These are phyloP conservation scores for Tachysurus fulvidraco DNA, from an alignment of 2,113 vertebrate species.

Conservation along the genomic window DNA sequence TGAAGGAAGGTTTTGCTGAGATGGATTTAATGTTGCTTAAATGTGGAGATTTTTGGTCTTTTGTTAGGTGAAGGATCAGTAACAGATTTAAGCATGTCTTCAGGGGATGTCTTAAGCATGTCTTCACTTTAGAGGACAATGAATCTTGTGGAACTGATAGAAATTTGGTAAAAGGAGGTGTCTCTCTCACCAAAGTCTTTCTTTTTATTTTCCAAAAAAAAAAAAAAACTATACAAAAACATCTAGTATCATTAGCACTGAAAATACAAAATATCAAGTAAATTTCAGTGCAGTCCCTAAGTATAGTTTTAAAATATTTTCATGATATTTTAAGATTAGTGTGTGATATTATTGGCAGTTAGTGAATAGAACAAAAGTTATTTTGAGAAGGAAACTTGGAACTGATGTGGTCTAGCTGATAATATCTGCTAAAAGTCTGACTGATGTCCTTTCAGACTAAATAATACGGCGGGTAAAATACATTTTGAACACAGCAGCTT, in stretches of 20 bases:
- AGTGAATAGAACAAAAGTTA: too few relatives aligned
- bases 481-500: background rate
- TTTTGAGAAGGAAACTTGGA: too few relatives aligned
- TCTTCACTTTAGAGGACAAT: background rate
- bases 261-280: background rate
- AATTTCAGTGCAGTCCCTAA: background rate
- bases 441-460: background rate
- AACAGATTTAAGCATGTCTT: background rate
- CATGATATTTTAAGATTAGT: background rate
- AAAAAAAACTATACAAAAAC: background rate
- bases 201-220: background rate
- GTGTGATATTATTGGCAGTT: background rate
- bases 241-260: background rate
- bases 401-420: too few relatives aligned
- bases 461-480: background rate
- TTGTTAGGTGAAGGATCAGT: constrained; percentile 4
- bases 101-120: background rate
- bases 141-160: background rate
- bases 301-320: background rate
- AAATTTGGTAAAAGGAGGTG: background rate
- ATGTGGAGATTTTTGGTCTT: background rate
- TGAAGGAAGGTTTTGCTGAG: background rate
- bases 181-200: background rate
- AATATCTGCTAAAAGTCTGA: background rate
- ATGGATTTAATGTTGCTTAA: background rate